phyloP scores from a whole-genome alignment of 2,797 vertebrate species.

The Petrocephalus schoutedeni region DNA sequence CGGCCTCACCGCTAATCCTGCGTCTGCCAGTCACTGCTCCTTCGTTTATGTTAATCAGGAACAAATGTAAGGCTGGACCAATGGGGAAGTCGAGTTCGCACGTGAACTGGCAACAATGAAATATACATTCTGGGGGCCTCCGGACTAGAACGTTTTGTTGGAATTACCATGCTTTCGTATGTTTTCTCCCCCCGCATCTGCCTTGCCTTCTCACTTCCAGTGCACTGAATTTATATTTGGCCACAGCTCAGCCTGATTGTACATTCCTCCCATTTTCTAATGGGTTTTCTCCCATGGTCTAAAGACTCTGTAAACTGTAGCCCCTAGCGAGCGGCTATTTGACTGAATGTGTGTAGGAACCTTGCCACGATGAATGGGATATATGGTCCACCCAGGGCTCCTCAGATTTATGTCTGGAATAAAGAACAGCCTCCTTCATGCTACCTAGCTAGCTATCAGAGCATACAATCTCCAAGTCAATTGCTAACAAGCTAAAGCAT shows the following conservation, averaged over 20 bases:
- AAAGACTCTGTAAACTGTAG: not conserved
- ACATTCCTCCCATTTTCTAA: not conserved
- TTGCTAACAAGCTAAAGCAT: not conserved
- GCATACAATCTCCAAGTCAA: not conserved
- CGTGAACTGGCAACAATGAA: slow-evolving; percentile 8
- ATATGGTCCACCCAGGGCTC: not conserved
- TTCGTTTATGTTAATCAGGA: slow-evolving; percentile 53
- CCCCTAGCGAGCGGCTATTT: not conserved
- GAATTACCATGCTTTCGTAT: not conserved
- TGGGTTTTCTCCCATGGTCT: not conserved
- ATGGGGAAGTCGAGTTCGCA: not conserved
- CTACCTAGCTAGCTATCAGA: not conserved
- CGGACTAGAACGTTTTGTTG: not conserved
- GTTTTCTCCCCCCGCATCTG: not conserved
- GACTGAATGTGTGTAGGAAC: not conserved
- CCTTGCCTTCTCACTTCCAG: not conserved
- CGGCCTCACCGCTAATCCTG: slow-evolving; percentile 21
- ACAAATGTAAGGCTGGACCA: slow-evolving; percentile 31
- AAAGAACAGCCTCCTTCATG: not conserved
- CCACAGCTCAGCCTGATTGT: not conserved
- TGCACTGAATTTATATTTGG: not conserved
- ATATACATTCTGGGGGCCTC: not conserved
- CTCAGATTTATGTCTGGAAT: not conserved
- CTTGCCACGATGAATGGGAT: not conserved
- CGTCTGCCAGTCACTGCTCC: slow-evolving; percentile 40